Base-by-base conservation (phyloP, 2,888 invertebrate genomes). In the Helobdella robusta region DNA sequence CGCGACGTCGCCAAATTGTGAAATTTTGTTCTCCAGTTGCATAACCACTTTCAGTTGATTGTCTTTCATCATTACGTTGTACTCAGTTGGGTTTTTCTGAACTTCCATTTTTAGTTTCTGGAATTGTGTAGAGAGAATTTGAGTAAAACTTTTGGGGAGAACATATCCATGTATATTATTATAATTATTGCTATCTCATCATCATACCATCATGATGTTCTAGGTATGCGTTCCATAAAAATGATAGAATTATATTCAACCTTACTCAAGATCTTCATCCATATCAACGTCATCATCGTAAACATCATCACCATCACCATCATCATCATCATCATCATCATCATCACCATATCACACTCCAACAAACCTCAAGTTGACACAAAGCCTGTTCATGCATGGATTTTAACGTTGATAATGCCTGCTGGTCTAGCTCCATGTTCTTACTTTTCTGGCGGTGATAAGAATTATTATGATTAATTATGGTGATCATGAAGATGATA, bases 371-470 rank as follows among this genome's bases (percentile, higher is more conserved):
- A 4, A 56, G 32, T 32, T 56, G 30, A 30, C 30, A 3, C 3
- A 56, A n/a, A 2, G 56, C 56, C 23, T 56, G 25, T 2, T 3
- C 56, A 3, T 30, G 18, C 56, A 56, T 56, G 5, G 56, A 56
- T n/a, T 28, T 56, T 32, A 56, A 32, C 28, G 56, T 56, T 3
- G 32, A n/a, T 28, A 56, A 30, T 4, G 28, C 32, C 18, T 56
- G n/a, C 56, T 56, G 28, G 30, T 56, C 56, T 32, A 56, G 32
- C 32, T 56, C 56, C 56, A 56, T 30, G 56, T 56, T 56, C 32
- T 56, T 56, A 32, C 32, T 32, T 56, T 32, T 3, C 56, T 56
- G 28, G n/a, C n/a, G n/a, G n/a, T n/a, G n/a, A n/a, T n/a, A n/a
- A n/a, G n/a, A n/a, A n/a, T n/a, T n/a, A n/a, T n/a, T n/a, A n/a